Evolutionary conservation across 2,797 vertebrate genomes (phyloP).

Genomic region (Tiaroga cobitis): DNA sequence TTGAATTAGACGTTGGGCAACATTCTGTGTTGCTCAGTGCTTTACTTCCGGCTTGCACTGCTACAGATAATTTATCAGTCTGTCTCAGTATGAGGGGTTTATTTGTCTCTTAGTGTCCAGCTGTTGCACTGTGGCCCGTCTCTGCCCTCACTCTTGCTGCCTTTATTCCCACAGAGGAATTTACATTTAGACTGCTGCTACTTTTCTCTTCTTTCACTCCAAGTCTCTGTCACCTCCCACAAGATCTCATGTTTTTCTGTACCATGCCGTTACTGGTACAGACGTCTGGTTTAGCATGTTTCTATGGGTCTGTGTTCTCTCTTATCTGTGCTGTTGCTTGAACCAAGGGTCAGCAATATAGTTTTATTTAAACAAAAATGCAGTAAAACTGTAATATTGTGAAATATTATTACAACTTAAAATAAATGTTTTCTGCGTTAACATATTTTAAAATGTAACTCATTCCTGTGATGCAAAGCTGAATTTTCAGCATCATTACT

Average conservation of each 20-base stretch:
- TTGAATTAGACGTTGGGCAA: conserved; percentile 6
- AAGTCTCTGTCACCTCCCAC: not conserved
- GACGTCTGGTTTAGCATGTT: not conserved
- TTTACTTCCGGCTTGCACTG: not conserved
- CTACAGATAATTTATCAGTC: not conserved
- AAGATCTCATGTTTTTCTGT: conserved; percentile 4
- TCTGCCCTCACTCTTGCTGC: not conserved
- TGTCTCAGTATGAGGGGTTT: not conserved
- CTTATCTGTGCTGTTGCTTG: not conserved
- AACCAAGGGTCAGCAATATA: not conserved
- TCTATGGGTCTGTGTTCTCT: not conserved
- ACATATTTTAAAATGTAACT: not conserved
- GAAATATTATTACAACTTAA: not conserved
- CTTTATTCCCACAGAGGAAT: conserved; percentile 4
- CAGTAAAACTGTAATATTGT: not conserved
- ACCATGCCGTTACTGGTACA: not conserved
- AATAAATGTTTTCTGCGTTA: not conserved
- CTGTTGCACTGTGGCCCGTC: not conserved
- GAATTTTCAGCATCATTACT: not conserved
- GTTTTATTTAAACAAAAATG: not conserved
- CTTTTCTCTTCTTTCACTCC: not conserved
- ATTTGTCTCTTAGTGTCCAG: not conserved
- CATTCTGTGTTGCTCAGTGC: conserved; percentile 7
- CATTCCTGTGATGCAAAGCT: not conserved
- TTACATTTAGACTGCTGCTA: not conserved